Percentiles rank a stretch among this genome's conserved stretches.
phyloP scores from a whole-genome alignment of 2,888 invertebrate species.

The Abrostola tripartita region DNA sequence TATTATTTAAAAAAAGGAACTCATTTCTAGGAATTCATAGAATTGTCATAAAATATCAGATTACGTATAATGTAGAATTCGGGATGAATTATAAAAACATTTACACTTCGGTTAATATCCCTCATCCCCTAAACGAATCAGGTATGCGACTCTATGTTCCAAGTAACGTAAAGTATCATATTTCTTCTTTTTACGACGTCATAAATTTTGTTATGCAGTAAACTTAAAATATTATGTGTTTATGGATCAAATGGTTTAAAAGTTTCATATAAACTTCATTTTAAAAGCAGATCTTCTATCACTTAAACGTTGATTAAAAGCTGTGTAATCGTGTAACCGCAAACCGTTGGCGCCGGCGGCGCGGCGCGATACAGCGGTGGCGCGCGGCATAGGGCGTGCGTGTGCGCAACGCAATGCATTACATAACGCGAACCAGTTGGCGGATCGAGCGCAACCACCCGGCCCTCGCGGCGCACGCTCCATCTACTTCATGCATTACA shows the following conservation, averaged over 20 bases:
- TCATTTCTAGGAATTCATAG: constrained; percentile 9
- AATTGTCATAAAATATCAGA: constrained; percentile 42
- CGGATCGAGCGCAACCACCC: constrained; percentile 57
- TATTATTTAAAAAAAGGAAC: background rate
- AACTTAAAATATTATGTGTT: constrained; percentile 11
- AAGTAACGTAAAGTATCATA: constrained; percentile 61
- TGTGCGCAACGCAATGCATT: constrained; percentile 66
- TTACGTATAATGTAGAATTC: constrained; percentile 41
- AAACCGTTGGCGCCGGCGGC: constrained; percentile 67
- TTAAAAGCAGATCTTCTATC: constrained; percentile 29
- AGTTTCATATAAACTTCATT: constrained; percentile 11
- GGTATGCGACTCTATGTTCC: constrained; percentile 52
- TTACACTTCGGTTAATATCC: constrained; percentile 52
- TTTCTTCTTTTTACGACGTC: constrained; percentile 57
- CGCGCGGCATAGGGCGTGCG: constrained; percentile 47
- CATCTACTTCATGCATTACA: constrained; percentile 52
- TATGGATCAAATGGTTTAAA: constrained; percentile 25
- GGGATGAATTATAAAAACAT: constrained; percentile 46
- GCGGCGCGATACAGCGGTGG: constrained; percentile 34
- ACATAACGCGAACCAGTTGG: constrained; percentile 81
- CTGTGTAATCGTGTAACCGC: constrained; percentile 64
- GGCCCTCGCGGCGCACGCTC: constrained; percentile 46
- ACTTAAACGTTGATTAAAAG: constrained; percentile 58
- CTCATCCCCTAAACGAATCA: constrained; percentile 51
- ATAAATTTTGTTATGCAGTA: constrained; percentile 34